phyloP scores from a whole-genome alignment of 1,140 invertebrate genomes.

The Dolichoris vasculosae region DNA sequence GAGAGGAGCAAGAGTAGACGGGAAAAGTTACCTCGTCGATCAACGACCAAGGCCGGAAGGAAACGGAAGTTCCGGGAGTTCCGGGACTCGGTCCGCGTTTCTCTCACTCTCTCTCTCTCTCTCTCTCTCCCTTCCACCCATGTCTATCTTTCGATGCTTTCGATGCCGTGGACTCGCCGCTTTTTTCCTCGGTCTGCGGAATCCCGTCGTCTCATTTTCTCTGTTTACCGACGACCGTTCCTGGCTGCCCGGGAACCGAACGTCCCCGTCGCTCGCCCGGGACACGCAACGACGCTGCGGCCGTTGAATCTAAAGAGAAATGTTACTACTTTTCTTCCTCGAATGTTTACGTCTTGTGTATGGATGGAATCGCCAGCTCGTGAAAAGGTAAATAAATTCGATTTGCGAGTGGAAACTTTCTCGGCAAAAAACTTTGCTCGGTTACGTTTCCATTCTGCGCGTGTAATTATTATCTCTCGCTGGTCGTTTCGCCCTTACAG shows the following conservation, averaged over 20 bases:
- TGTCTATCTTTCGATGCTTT: slow-evolving; percentile 23
- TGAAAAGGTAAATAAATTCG: slow-evolving; percentile 34
- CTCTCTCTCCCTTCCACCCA: slow-evolving; percentile 41
- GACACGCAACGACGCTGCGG: too few species aligned
- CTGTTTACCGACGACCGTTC: slow-evolving; percentile 51
- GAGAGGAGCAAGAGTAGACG: slow-evolving; percentile 49
- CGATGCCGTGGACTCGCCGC: slow-evolving; percentile 19
- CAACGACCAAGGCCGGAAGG: slow-evolving; percentile 68
- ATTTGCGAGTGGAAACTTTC: background rate
- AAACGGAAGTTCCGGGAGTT: slow-evolving; percentile 64
- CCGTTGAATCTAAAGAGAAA: slow-evolving; percentile 1
- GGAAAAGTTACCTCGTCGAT: slow-evolving; percentile 71
- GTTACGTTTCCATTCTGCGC: background rate
- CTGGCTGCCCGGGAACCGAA: background rate
- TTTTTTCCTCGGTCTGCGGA: slow-evolving; percentile 5
- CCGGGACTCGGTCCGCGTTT: slow-evolving; percentile 59
- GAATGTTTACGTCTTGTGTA: background rate
- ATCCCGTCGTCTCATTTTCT: slow-evolving; percentile 53
- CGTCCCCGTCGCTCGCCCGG: background rate
- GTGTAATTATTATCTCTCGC: background rate
- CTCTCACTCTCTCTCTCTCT: too few species aligned
- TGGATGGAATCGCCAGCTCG: background rate
- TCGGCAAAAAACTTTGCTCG: background rate
- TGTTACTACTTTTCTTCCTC: slow-evolving; percentile 38
- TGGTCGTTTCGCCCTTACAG: background rate